Evolutionary conservation across 2,113 vertebrate genomes (phyloP).

Genomic region (Acrocephalus arundinaceus): DNA sequence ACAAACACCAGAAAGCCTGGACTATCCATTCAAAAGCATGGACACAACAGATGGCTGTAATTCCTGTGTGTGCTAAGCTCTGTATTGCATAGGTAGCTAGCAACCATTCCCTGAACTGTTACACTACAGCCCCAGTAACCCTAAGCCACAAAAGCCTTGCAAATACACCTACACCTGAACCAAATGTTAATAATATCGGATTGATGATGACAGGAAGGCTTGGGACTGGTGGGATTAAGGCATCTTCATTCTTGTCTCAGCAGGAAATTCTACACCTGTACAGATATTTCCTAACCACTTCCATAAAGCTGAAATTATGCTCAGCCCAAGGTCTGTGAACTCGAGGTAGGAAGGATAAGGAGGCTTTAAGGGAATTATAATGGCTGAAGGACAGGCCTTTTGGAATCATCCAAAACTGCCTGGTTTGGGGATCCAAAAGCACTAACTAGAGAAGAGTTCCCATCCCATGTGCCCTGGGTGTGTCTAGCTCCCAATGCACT

Average conservation of each 20-base stretch:
- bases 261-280: not conserved
- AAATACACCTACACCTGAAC: not conserved
- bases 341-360: not conserved
- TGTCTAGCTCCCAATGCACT: not conserved
- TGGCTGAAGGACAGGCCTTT: not conserved
- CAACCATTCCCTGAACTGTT: not conserved
- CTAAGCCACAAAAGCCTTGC: not conserved
- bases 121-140: not conserved
- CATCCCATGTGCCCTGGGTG: not conserved
- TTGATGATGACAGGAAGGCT: not conserved
- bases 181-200: not conserved
- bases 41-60: not conserved
- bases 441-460: not conserved
- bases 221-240: not conserved
- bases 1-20: not conserved
- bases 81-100: not conserved
- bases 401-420: not conserved
- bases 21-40: not conserved
- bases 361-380: not conserved
- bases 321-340: not conserved
- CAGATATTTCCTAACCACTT: not conserved
- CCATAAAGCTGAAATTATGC: not conserved
- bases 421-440: not conserved
- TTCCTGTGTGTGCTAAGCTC: not conserved
- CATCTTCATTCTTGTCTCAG: not conserved